Evolutionary conservation across 2,888 invertebrate species (phyloP), one percentile per base, ranked within the genome.

Genomic region (Hydraecia micacea): DNA sequence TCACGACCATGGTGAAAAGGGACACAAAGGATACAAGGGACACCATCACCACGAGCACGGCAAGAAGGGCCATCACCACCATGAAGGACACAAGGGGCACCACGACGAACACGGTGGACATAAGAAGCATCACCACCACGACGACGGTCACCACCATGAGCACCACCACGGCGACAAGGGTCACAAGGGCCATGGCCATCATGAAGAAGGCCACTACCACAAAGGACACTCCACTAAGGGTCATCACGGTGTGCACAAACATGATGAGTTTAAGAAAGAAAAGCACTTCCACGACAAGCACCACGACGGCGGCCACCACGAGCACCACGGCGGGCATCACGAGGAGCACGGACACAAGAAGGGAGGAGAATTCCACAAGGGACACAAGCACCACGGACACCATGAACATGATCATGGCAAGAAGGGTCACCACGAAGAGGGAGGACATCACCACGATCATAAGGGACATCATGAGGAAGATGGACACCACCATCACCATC

Each of bases 141-240:
- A 97, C 72, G 98, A 97, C 65, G 98, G 98, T 0, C 97, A 98
- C 90, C 97, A 97, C 87, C 97, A 97, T 70, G 97, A 97, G 83
- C 97, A 97, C 82, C 97, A 98, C 87, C 97, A 97, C 87, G 98
- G 97, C 7, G 97, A 97, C 74, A 97, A 98, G 90, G 98, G 97
- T 2, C 97, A 97, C 89, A 97, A 97, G 87, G 97, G 97, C 2
- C 96, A 96, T 79, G 95, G 96, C 0, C 96, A 96, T 79, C 96
- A 97, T 83, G 97, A 97, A 82, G 93, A 97, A 86, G 98, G 98
- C 5, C 97, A 97, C 87, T 98, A 98, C 93, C 98, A 98, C 86
- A 98, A 98, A 91, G 98, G 98, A 0, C 98, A 98, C 94, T 98
- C 98, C 88, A 98, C 98, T 86, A 98, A 98, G 93, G 98, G 98